phyloP scores from a whole-genome alignment of 2,113 vertebrate genomes.

The Etheostoma spectabile region DNA sequence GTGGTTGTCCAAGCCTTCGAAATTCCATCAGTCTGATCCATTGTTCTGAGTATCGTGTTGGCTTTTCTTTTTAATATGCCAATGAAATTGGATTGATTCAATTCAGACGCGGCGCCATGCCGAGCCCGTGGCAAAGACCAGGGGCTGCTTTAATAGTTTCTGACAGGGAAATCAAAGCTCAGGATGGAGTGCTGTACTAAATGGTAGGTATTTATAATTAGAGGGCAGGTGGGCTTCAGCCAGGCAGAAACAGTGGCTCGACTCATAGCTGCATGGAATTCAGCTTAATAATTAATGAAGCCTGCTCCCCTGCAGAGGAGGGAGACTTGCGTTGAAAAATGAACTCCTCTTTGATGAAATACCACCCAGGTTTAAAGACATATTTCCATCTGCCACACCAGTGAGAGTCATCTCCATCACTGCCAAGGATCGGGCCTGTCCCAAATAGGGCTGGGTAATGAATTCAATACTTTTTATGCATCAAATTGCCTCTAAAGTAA shows the following conservation, averaged over 20 bases:
- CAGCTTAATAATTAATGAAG: constrained; percentile 77
- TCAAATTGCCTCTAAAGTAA: no score
- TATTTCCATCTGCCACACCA: constrained; percentile 31
- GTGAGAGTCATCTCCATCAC: not conserved
- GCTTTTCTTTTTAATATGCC: constrained; percentile 67
- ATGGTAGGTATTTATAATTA: constrained; percentile 80
- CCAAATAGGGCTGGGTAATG: not conserved
- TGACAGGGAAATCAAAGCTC: constrained; percentile 79
- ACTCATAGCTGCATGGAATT: constrained; percentile 59
- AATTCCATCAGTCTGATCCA: constrained; percentile 33
- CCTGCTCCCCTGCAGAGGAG: constrained; percentile 33
- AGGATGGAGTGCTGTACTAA: constrained; percentile 76
- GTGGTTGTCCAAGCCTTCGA: constrained; percentile 37
- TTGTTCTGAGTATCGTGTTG: constrained; percentile 38
- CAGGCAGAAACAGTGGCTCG: constrained; percentile 65
- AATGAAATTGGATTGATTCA: constrained; percentile 66
- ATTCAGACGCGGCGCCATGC: constrained; percentile 63
- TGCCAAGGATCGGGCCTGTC: not conserved
- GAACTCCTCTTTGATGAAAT: constrained; percentile 50
- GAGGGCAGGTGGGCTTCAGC: constrained; percentile 77
- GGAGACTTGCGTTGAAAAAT: constrained; percentile 43
- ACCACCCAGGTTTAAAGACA: constrained; percentile 34
- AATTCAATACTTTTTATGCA: no score
- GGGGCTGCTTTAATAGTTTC: constrained; percentile 71
- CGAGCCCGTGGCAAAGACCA: constrained; percentile 51